Evolutionary conservation across 2,797 vertebrate species (phyloP).

Genomic region (Yasuhikotakia modesta): DNA sequence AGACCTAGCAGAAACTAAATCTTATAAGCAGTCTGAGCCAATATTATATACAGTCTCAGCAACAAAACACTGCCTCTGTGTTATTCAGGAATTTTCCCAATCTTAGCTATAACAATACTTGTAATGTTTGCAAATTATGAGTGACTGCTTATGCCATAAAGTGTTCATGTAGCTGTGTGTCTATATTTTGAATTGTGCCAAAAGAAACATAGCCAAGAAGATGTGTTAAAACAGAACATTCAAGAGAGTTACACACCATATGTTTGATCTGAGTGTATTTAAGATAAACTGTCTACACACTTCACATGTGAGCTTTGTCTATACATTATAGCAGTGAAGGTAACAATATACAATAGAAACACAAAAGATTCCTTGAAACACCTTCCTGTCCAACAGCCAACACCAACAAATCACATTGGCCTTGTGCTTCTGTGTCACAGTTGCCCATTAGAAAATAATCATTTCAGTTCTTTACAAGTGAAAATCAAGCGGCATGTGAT

Average conservation of each 20-base stretch:
- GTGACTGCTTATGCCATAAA: constrained; percentile 38
- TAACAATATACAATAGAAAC: constrained; percentile 36
- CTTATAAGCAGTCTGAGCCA: constrained; percentile 7
- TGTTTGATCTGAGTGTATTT: constrained; percentile 29
- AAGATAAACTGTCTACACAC: constrained; percentile 28
- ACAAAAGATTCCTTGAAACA: constrained; percentile 21
- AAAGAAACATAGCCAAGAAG: constrained; percentile 30
- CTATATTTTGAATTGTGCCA: constrained; percentile 22
- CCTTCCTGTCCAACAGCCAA: constrained; percentile 1
- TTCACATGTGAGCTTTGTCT: constrained; percentile 15
- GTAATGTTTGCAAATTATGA: constrained; percentile 39
- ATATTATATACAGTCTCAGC: too few relatives aligned
- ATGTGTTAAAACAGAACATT: neutral
- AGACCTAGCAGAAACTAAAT: neutral
- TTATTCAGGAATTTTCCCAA: constrained; percentile 33
- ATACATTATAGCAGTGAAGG: constrained; percentile 26
- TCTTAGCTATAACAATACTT: constrained; percentile 38
- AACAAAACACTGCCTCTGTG: constrained; percentile 34
- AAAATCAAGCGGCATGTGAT: neutral
- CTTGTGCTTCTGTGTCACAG: constrained; percentile 30
- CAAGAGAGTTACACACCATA: constrained; percentile 24
- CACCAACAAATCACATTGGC: constrained; percentile 22
- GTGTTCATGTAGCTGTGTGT: constrained; percentile 34
- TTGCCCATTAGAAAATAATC: constrained; percentile 23
- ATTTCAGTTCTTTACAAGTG: constrained; percentile 11